Evolutionary conservation across 2,888 invertebrate species (phyloP).

Genomic region (Aspidiotus rigidus): DNA sequence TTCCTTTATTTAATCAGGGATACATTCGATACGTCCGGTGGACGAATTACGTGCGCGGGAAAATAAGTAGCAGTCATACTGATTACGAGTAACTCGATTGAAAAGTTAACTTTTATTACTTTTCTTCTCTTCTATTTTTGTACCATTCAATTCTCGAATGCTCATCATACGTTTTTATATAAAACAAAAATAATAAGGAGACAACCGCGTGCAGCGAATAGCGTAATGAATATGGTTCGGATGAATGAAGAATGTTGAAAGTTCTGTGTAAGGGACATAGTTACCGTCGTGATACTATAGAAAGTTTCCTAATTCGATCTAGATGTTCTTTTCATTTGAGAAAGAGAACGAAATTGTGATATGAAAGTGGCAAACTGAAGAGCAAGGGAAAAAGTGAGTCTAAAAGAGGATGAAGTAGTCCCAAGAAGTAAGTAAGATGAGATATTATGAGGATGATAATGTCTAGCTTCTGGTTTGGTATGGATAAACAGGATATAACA

Average conservation of each 20-base stretch:
- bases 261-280: no score
- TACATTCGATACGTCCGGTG: conserved; percentile 30
- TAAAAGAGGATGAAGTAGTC: no score
- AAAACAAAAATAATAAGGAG: conserved; percentile 10
- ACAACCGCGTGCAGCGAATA: not conserved
- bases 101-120: conserved; percentile 30
- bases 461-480: no score
- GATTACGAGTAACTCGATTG: conserved; percentile 26
- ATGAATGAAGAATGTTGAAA: no score
- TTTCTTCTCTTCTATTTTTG: conserved; percentile 18
- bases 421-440: no score
- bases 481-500: no score
- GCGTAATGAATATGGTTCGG: no score
- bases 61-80: conserved; percentile 23
- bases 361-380: no score
- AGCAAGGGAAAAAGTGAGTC: no score
- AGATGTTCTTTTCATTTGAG: not conserved
- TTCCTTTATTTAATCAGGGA: conserved; percentile 26
- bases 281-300: no score
- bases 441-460: no score
- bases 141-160: not conserved
- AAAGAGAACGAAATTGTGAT: not conserved
- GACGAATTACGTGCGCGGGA: conserved; percentile 10
- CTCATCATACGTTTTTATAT: not conserved
- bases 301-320: no score